These are phyloP conservation scores for Panthera uncia DNA, from an alignment of 2,113 vertebrate genomes.

Conservation along the genomic window DNA sequence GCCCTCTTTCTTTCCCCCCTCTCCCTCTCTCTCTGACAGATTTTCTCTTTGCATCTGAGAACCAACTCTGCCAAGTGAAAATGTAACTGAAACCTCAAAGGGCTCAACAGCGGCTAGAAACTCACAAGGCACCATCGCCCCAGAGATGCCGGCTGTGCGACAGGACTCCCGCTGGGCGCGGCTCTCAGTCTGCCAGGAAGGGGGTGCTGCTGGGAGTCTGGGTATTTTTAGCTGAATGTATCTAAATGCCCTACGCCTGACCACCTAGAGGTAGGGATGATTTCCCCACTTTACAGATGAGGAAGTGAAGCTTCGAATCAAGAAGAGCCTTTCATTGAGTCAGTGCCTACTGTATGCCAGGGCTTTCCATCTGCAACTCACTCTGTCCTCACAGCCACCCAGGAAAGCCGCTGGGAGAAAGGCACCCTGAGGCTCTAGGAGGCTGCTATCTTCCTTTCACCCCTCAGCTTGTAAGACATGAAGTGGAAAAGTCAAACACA, in stretches of 20 bases:
- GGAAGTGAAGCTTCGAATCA: background rate
- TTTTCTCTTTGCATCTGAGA: constrained; percentile 67
- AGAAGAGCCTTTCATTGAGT: background rate
- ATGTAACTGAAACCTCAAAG: constrained; percentile 74
- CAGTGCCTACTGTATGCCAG: background rate
- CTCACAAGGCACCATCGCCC: background rate
- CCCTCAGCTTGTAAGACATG: background rate
- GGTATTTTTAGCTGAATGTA: background rate
- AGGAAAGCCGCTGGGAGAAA: background rate
- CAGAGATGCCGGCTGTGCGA: background rate
- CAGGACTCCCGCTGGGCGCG: background rate
- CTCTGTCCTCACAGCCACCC: background rate
- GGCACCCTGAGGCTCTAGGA: background rate
- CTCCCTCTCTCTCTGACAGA: background rate
- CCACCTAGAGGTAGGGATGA: background rate
- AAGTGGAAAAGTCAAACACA: background rate
- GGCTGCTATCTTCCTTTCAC: background rate
- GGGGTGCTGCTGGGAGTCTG: background rate
- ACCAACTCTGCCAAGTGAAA: constrained; percentile 65
- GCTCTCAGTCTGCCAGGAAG: background rate
- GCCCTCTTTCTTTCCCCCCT: background rate
- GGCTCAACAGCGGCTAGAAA: constrained; percentile 20
- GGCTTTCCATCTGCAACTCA: background rate
- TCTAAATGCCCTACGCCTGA: background rate
- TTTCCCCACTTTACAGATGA: constrained; percentile 17